A percentile compares a stretch with the other conserved stretches of the same genome.
phyloP scores from a whole-genome alignment of 1,140 invertebrate species.

The Euura saliciscinereae region DNA sequence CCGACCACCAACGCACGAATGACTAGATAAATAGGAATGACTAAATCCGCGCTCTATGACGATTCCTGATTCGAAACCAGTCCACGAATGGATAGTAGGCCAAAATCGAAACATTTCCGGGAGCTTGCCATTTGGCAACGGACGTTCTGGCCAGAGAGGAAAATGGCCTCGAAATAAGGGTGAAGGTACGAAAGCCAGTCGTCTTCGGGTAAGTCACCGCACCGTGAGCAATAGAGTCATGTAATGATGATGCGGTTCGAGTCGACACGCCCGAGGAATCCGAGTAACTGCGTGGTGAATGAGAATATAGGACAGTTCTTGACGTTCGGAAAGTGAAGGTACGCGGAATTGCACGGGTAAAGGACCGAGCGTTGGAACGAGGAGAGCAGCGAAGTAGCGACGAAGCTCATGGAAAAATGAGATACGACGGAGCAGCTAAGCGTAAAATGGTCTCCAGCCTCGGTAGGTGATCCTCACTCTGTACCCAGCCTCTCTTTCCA shows the following conservation, averaged over 20 bases:
- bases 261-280: background rate
- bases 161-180: no score
- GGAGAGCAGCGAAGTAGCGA: constrained; percentile 22
- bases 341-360: background rate
- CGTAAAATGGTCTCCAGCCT: constrained; percentile 47
- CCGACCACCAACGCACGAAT: background rate
- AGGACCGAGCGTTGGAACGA: background rate
- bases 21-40: background rate
- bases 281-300: background rate
- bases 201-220: no score
- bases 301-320: background rate
- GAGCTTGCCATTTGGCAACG: no score
- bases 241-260: background rate
- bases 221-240: background rate
- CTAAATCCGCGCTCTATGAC: background rate
- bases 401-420: constrained; percentile 47
- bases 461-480: constrained; percentile 9
- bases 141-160: no score
- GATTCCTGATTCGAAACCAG: no score
- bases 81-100: no score
- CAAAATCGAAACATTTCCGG: no score
- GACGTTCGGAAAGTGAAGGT: background rate
- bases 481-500: constrained; percentile 15
- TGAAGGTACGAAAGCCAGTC: no score
- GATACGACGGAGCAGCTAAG: constrained; percentile 53